Evolutionary conservation across 2,888 invertebrate genomes (phyloP).

Genomic region (Anthophora plumipes): DNA sequence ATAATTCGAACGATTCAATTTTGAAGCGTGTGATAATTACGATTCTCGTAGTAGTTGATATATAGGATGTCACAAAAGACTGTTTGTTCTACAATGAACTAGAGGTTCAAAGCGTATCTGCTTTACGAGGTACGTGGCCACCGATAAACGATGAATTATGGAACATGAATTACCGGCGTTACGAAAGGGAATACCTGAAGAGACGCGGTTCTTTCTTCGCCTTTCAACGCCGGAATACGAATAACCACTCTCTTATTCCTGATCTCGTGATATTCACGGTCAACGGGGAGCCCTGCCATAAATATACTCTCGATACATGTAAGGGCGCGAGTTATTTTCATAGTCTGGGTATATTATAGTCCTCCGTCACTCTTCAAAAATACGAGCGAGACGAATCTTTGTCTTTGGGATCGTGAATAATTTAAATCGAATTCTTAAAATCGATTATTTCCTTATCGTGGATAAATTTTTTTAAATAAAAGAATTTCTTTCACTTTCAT

Average conservation of each 20-base stretch:
- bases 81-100: too few relatives aligned
- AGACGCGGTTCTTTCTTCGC: constrained; percentile 21
- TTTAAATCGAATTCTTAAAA: too few relatives aligned
- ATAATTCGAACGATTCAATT: too few relatives aligned
- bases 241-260: constrained; percentile 52
- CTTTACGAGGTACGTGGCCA: neutral
- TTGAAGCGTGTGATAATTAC: too few relatives aligned
- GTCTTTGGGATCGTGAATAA: neutral
- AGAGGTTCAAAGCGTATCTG: too few relatives aligned
- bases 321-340: constrained; percentile 65
- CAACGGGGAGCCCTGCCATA: constrained; percentile 49
- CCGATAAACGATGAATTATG: constrained; percentile 51
- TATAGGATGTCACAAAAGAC: neutral
- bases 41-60: too few relatives aligned
- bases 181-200: constrained; percentile 12
- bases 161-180: constrained; percentile 34
- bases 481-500: too few relatives aligned
- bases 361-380: constrained; percentile 26
- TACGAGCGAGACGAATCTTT: constrained; percentile 1
- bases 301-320: constrained; percentile 51
- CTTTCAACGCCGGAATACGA: constrained; percentile 42
- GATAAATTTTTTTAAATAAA: too few relatives aligned
- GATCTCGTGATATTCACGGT: constrained; percentile 61
- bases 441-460: too few relatives aligned
- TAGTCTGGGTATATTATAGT: constrained; percentile 17